Evolutionary conservation across 2,888 invertebrate species (phyloP).

Genomic region (Volucella zonaria): DNA sequence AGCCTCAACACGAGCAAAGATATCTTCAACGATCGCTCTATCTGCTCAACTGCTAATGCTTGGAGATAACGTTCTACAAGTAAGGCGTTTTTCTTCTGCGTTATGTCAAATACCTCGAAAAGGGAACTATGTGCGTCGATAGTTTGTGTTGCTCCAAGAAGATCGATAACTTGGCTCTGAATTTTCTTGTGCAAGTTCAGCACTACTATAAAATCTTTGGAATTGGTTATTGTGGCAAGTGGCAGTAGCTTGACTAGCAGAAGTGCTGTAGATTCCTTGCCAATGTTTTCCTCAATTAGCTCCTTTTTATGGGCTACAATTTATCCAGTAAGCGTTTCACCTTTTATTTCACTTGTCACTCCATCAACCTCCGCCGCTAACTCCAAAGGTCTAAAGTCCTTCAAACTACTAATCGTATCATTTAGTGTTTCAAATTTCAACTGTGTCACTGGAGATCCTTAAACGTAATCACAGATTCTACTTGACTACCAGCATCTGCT

Average conservation of each 20-base stretch:
- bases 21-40: constrained; percentile 82
- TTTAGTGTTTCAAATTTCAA: constrained; percentile 76
- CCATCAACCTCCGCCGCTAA: constrained; percentile 80
- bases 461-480: constrained; percentile 76
- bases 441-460: constrained; percentile 75
- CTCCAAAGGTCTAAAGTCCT: constrained; percentile 79
- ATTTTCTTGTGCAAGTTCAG: constrained; percentile 76
- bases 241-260: constrained; percentile 86
- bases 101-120: constrained; percentile 85
- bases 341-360: constrained; percentile 77
- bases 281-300: constrained; percentile 85
- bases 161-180: constrained; percentile 87
- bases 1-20: constrained; percentile 77
- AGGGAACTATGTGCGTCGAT: constrained; percentile 87
- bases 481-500: constrained; percentile 79
- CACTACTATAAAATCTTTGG: constrained; percentile 85
- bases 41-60: constrained; percentile 87
- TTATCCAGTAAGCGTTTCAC: constrained; percentile 82
- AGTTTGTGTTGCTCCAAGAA: constrained; percentile 88
- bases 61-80: constrained; percentile 89
- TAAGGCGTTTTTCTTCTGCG: constrained; percentile 83
- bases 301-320: constrained; percentile 84
- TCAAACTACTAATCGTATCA: constrained; percentile 78
- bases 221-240: constrained; percentile 85
- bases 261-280: constrained; percentile 86